Percentiles rank a stretch among this genome's conserved stretches.
Conservation (phyloP, 2,888 invertebrate species). For the Cheilosia vulpina region DNA sequence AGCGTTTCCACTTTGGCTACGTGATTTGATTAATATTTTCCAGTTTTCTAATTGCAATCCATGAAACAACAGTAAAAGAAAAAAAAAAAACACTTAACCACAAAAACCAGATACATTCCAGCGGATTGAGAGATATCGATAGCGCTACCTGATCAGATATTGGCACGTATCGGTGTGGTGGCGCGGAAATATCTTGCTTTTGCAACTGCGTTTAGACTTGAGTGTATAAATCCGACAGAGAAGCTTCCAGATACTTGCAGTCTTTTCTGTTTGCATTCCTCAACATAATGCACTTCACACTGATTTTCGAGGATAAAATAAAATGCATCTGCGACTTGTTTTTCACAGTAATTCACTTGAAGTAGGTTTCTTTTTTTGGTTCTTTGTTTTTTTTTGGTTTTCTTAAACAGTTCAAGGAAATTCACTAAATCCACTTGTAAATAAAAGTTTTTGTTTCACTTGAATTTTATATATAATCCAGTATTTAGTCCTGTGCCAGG, state of each 20-base stretch:
- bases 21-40: conserved; percentile 44
- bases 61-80: neutral
- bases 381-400: neutral
- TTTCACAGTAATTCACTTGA: conserved; percentile 52
- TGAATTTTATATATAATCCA: conserved; percentile 52
- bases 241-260: conserved; percentile 40
- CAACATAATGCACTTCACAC: conserved; percentile 26
- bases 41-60: conserved; percentile 31
- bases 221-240: conserved; percentile 20
- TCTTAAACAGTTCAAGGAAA: conserved; percentile 20
- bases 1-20: conserved; percentile 22
- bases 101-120: conserved; percentile 22
- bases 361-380: neutral
- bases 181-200: conserved; percentile 17
- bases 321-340: conserved; percentile 4
- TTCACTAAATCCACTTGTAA: conserved; percentile 41
- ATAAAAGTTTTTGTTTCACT: conserved; percentile 29
- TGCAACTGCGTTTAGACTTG: neutral
- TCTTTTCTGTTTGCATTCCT: conserved; percentile 7
- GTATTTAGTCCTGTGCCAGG: conserved; percentile 33
- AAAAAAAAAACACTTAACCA: conserved; percentile 10
- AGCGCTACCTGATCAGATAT: conserved; percentile 32
- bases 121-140: neutral
- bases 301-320: neutral
- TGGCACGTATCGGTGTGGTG: conserved; percentile 33